Evolutionary conservation across 2,797 vertebrate genomes (phyloP), one percentile per base, ranked within the genome.

Genomic region (Esox lucius): DNA sequence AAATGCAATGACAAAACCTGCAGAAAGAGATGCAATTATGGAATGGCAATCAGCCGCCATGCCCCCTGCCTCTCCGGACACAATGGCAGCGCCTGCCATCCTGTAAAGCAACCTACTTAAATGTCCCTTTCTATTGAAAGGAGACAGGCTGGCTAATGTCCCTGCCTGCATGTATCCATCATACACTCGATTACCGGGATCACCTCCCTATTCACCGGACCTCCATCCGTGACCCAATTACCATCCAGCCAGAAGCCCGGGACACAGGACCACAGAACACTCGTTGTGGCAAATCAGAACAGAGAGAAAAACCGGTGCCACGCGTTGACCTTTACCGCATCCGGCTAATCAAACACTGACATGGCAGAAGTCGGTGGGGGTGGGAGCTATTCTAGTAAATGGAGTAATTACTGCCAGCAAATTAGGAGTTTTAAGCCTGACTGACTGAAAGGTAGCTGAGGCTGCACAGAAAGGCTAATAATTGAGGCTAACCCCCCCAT

Each of bases 11-110:
- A 89, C 88, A 84, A 82, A 86, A 78, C 81, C 78, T 87, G 80
- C 49, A 76, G 79, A 79, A 75, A 61, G 74, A 82, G 68, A 71
- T 75, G 67, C 87, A 31, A 64, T 62, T n/a, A 24, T 62, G 12
- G 82, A 75, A 84, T 56, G 1, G 86, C 83, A 91, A 90, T 91
- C 90, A 90, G 86, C 84, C 83, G 85, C 82, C 81, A 56, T 84
- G 87, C 80, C 80, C 85, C 86, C 83, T 86, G 81, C 75, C 75
- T 71, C 83, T n/a, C 89, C 82, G 19, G 19, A 6, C n/a, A 56
- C 86, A 83, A 64, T 77, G 85, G 39, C 70, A 35, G 17, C 35
- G 70, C 16, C 31, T 17, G 31, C 19, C 56, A 51, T 56, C 28
- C 70, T 2, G 68, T 53, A 17, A 13, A 51, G 68, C 49, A 15